phyloP scores from a whole-genome alignment of 2,888 invertebrate genomes.

The Galerucella calmariensis region DNA sequence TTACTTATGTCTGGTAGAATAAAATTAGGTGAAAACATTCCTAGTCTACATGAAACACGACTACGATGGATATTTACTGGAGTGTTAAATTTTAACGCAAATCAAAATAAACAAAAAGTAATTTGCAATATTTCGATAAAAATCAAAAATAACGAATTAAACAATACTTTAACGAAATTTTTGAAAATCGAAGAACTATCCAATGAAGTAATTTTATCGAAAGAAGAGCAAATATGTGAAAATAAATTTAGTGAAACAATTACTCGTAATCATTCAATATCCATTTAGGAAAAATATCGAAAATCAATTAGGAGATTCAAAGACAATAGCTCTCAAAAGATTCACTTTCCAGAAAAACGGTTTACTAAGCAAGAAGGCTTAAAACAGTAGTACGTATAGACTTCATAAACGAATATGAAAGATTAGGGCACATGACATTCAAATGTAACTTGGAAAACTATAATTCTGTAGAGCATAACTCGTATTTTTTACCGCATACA shows the following conservation, averaged over 20 bases:
- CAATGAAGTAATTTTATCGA: neutral
- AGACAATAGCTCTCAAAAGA: neutral
- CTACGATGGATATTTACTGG: neutral
- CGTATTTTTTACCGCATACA: slow-evolving; percentile 1
- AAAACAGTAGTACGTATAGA: neutral
- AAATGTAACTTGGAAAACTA: neutral
- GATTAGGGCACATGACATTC: neutral
- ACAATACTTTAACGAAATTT: neutral
- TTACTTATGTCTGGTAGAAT: neutral
- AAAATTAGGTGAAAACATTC: neutral
- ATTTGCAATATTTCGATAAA: too few species aligned
- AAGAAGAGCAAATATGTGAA: neutral
- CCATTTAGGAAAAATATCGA: neutral
- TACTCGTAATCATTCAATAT: neutral
- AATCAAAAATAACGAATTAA: neutral
- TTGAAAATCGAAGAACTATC: neutral
- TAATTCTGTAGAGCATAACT: neutral
- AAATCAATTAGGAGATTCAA: neutral
- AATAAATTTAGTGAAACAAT: neutral
- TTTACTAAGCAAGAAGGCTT: neutral
- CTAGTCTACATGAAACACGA: neutral
- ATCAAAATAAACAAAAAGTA: neutral
- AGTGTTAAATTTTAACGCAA: neutral
- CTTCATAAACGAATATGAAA: neutral
- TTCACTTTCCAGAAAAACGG: neutral